These are phyloP conservation scores for Halcyon malimbica DNA, from an alignment of 2,113 vertebrate species.

Conservation along the genomic window DNA sequence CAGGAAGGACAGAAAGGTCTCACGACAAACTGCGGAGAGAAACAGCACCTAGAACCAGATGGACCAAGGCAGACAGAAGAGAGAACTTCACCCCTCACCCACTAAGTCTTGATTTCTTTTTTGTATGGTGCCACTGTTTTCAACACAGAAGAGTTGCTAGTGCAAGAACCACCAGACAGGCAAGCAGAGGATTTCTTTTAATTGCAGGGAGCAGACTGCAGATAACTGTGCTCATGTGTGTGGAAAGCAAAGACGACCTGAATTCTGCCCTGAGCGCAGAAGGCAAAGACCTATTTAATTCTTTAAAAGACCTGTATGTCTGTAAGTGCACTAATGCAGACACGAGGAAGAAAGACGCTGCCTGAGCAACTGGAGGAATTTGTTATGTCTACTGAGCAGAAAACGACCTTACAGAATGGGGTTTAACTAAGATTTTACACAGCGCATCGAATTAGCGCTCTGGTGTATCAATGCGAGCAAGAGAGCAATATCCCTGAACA, in stretches of 20 bases:
- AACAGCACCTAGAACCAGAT: neutral
- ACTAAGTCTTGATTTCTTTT: neutral
- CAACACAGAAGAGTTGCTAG: neutral
- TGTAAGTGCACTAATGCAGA: neutral
- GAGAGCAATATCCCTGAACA: neutral
- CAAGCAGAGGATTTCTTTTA: neutral
- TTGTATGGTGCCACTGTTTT: neutral
- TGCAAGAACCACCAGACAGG: neutral
- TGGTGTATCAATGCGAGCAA: neutral
- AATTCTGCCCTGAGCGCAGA: neutral
- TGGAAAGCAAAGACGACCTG: neutral
- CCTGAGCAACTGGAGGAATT: neutral
- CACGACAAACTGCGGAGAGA: neutral
- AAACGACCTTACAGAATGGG: neutral
- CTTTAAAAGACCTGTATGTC: neutral
- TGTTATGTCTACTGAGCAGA: neutral
- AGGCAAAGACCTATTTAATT: neutral
- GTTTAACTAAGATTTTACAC: neutral
- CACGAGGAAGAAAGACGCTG: neutral
- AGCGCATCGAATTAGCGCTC: fast-evolving
- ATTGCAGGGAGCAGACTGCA: neutral
- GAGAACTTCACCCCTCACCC: neutral
- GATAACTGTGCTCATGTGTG: neutral
- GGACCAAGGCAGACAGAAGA: neutral
- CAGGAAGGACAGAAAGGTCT: neutral